Base-by-base conservation (phyloP, 2,113 vertebrate species). In the Bufo bufo region DNA sequence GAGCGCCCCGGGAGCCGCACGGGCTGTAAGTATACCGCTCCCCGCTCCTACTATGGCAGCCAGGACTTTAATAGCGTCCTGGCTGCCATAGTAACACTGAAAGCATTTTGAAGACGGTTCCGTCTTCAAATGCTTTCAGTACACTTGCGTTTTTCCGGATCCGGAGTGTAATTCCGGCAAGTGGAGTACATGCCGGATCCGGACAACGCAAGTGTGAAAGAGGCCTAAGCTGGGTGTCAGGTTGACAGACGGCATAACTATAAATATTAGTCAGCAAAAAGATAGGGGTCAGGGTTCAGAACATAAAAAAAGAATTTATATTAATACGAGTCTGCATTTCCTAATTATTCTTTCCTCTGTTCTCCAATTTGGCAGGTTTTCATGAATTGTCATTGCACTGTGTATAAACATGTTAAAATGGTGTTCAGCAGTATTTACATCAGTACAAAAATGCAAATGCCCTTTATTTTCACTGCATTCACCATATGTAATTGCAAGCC, bases 401-500 rank as follows among this genome's bases (percentile, higher is more conserved):
- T 14, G 61, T 83, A 11, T 16, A 66, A 83, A 83, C 58, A 83
- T 81, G 79, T 47, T 81, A 52, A 69, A 47, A 82, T 63, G 63
- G 45, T 49, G 33, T n/a, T 82, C 80, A 82, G 80, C 80, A 82
- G 16, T 65, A 63, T 82, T 65, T 82, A 82, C 20, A 50, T 65
- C 43, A 7, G 50, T 47, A 11, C 45, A 49, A 83, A 66, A 69
- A 83, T 83, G 81, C 81, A 52, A 83, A 83, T 83, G 61, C 52
- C 10, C 3, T 50, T 20, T 49, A 3, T 83, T 52, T 69, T 66
- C 16, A 23, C 61, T 19, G 19, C 9, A 47, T 49, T 83, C 52
- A n/a, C 45, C 81, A 83, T 47, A 66, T 52, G 61, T 47, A n/a
- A 65, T 49, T 65, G 80, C 23, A 9, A 82, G 59, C 33, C 59